Percentiles rank a stretch among this genome's conserved stretches.
Evolutionary conservation across 2,113 vertebrate species (phyloP).

Genomic region (Xiphias gladius): DNA sequence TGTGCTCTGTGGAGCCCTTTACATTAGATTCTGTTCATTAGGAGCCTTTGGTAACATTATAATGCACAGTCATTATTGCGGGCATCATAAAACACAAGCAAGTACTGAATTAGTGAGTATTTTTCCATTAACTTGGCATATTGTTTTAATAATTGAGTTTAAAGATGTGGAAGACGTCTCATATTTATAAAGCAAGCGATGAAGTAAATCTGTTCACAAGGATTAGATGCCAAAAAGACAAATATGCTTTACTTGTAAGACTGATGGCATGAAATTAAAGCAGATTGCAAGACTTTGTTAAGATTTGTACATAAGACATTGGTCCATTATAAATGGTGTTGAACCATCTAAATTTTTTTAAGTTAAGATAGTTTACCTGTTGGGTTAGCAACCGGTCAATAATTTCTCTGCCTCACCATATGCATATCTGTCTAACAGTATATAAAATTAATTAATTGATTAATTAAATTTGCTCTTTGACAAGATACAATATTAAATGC

Average conservation of each 20-base stretch:
- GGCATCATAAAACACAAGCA: constrained; percentile 73
- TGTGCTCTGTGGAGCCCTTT: constrained; percentile 63
- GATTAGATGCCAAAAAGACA: constrained; percentile 7
- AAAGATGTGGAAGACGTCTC: constrained; percentile 61
- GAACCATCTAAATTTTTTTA: not conserved
- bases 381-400: not conserved
- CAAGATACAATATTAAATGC: too few relatives aligned
- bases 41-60: constrained; percentile 67
- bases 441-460: too few relatives aligned
- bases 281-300: constrained; percentile 13
- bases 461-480: too few relatives aligned
- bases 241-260: not conserved
- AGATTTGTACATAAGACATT: not conserved
- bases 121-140: constrained; percentile 71
- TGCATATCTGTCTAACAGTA: too few relatives aligned
- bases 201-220: constrained; percentile 24
- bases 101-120: constrained; percentile 67
- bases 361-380: not conserved
- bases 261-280: constrained; percentile 16
- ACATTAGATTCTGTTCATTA: constrained; percentile 69
- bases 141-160: constrained; percentile 77
- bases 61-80: constrained; percentile 73
- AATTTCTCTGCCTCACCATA: not conserved
- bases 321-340: not conserved
- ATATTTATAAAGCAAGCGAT: constrained; percentile 39